Conservation (phyloP, 2,797 vertebrate species). For the Darevskia nairensis region DNA sequence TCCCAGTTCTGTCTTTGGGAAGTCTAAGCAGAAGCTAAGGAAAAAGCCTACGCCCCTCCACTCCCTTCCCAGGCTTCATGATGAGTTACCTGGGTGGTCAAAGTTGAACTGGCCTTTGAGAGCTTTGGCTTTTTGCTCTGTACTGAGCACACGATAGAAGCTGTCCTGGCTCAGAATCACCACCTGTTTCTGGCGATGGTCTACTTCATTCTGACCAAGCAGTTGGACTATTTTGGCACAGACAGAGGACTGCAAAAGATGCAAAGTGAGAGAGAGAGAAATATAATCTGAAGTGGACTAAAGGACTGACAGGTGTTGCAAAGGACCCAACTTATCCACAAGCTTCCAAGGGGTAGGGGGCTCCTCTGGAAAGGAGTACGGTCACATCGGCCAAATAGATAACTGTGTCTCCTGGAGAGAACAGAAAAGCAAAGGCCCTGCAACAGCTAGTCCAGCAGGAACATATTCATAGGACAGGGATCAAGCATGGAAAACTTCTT, state of each 20-base stretch:
- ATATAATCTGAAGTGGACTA: neutral
- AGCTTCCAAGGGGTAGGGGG: rapidly evolving
- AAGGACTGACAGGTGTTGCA: neutral
- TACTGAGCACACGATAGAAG: constrained; percentile 94
- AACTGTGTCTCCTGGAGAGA: too few relatives aligned
- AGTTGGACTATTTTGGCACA: constrained; percentile 97
- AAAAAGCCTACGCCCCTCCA: neutral
- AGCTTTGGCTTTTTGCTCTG: constrained; percentile 95
- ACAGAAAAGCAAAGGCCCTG: too few relatives aligned
- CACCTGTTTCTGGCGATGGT: constrained; percentile 93
- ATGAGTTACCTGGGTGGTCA: constrained; percentile 92
- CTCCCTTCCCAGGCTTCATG: neutral
- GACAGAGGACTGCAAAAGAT: constrained; percentile 87
- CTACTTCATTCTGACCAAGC: constrained; percentile 96
- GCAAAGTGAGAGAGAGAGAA: neutral
- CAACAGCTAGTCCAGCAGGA: too few relatives aligned
- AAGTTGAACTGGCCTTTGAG: constrained; percentile 98
- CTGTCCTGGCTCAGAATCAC: constrained; percentile 97
- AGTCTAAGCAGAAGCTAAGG: neutral
- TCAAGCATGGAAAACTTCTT: too few relatives aligned
- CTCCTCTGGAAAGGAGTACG: neutral
- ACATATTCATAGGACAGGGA: too few relatives aligned
- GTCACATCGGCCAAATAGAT: neutral
- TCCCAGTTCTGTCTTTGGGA: neutral
- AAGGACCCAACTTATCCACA: neutral